Percentiles rank a stretch among this genome's conserved stretches.
phyloP scores from a whole-genome alignment of 2,113 vertebrate genomes.

The Lipophrys pholis region DNA sequence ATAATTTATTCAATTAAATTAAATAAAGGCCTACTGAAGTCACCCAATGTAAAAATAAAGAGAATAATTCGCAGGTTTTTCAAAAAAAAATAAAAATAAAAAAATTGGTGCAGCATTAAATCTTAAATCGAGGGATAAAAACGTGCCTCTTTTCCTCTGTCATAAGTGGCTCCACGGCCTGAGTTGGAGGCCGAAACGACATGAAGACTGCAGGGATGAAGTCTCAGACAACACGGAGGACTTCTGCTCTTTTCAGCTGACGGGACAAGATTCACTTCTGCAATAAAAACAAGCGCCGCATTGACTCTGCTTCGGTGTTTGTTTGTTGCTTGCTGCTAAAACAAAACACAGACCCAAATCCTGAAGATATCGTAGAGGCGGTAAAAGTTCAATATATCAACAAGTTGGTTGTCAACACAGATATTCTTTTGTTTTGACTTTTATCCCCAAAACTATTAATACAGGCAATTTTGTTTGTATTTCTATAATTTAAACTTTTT shows the following conservation, averaged over 20 bases:
- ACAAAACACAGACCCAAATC: conserved; percentile 10
- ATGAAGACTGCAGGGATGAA: conserved; percentile 3
- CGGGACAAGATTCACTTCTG: conserved; percentile 71
- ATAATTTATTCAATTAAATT: too few species aligned
- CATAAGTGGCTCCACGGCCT: too few species aligned
- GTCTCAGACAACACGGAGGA: conserved; percentile 12
- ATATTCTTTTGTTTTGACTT: too few species aligned
- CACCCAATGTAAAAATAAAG: too few species aligned
- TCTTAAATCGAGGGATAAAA: too few species aligned
- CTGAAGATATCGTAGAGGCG: not conserved
- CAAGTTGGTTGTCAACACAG: not conserved
- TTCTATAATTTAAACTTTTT: not conserved
- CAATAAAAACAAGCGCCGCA: conserved; percentile 22
- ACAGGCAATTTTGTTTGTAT: too few species aligned
- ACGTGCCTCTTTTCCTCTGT: too few species aligned
- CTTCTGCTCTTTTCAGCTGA: conserved; percentile 65
- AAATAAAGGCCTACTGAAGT: too few species aligned
- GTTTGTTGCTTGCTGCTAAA: conserved; percentile 14
- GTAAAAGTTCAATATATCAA: not conserved
- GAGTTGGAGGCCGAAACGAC: not conserved
- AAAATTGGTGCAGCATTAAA: too few species aligned
- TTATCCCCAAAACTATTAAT: too few species aligned
- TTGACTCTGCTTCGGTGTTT: conserved; percentile 9
- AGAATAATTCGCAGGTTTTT: too few species aligned
- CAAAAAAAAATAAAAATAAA: too few species aligned